Evolutionary conservation across 2,113 vertebrate species (phyloP).

Genomic region (Miniopterus natalensis): DNA sequence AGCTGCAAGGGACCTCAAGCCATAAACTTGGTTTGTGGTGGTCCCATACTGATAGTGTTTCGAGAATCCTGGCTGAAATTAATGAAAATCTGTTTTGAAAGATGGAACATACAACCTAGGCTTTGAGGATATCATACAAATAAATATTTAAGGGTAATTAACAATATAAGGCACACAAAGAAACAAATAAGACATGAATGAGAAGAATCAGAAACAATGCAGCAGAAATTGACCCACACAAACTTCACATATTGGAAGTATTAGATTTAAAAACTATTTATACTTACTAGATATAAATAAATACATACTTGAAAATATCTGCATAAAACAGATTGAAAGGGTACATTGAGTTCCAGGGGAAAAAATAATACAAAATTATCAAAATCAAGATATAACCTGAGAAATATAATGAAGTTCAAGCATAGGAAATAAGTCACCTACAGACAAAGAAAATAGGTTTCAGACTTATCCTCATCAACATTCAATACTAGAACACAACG

Average conservation of each 20-base stretch:
- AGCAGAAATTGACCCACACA: neutral
- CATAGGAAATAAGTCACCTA: neutral
- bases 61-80: neutral
- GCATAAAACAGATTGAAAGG: neutral
- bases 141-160: neutral
- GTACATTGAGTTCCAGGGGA: neutral
- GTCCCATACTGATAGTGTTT: neutral
- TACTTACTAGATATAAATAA: neutral
- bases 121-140: neutral
- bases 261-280: neutral
- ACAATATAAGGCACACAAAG: neutral
- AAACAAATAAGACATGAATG: constrained; percentile 25
- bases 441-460: neutral
- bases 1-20: neutral
- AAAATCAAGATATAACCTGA: neutral
- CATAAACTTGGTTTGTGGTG: neutral
- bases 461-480: neutral
- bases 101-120: neutral
- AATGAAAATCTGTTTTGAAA: neutral
- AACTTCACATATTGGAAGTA: neutral
- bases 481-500: neutral
- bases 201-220: constrained; percentile 9
- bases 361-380: neutral
- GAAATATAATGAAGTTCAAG: constrained; percentile 11
- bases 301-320: neutral